Conservation (phyloP, 2,113 vertebrate genomes). For the Trematocara unimaculatum region DNA sequence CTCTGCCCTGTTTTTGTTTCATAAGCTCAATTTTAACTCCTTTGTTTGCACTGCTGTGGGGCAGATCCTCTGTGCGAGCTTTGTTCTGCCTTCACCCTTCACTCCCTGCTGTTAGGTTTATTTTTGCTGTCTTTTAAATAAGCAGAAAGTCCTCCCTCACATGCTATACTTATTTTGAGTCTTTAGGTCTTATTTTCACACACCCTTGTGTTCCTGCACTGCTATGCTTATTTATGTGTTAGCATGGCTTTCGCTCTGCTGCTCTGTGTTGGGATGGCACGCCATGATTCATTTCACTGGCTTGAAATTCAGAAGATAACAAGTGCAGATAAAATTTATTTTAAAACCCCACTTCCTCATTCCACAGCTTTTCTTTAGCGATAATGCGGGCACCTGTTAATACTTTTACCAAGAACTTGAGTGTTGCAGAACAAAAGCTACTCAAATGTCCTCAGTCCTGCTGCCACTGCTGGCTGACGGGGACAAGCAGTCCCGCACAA, state of each 20-base stretch:
- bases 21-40: neutral
- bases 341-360: neutral
- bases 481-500: neutral
- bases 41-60: neutral
- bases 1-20: neutral
- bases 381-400: neutral
- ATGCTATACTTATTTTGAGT: neutral
- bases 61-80: neutral
- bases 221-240: neutral
- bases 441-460: neutral
- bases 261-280: neutral
- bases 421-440: neutral
- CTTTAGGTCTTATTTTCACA: neutral
- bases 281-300: neutral
- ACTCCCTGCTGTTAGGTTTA: neutral
- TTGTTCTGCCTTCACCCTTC: neutral
- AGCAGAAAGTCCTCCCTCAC: neutral
- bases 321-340: neutral
- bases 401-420: neutral
- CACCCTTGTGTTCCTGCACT: neutral
- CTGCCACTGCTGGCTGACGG: neutral
- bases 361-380: neutral
- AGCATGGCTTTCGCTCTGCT: neutral
- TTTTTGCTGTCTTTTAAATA: conserved; percentile 25
- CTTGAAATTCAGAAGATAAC: neutral